Conservation (phyloP, 2,797 vertebrate species). For the Pseudochromis fuscus region DNA sequence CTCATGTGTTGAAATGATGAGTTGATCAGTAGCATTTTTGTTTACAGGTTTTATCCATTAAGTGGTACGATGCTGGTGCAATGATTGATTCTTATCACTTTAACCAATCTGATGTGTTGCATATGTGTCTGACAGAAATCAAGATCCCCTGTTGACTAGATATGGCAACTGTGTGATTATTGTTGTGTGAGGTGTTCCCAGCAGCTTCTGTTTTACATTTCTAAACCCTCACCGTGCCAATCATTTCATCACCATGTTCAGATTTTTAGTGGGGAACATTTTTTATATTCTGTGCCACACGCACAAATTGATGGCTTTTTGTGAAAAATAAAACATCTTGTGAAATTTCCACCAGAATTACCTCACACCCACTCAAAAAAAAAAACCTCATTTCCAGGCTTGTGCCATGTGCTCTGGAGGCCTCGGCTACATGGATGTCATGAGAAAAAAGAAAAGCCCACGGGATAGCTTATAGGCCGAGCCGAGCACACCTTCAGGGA, state of each 20-base stretch:
- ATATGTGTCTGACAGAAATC: slow-evolving; percentile 21
- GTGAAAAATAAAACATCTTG: slow-evolving; percentile 22
- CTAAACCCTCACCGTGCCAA: slow-evolving; percentile 29
- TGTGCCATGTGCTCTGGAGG: slow-evolving; percentile 45
- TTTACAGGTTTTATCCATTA: neutral
- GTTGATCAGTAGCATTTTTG: neutral
- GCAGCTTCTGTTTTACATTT: slow-evolving; percentile 56
- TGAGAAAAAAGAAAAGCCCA: slow-evolving; percentile 48
- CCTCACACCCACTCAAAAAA: slow-evolving; percentile 18
- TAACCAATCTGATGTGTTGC: no score
- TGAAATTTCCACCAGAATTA: slow-evolving; percentile 29
- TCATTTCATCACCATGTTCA: slow-evolving; percentile 29
- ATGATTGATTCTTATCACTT: neutral
- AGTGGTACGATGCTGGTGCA: slow-evolving; percentile 3
- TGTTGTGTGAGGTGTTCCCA: slow-evolving; percentile 48
- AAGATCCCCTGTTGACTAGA: slow-evolving; percentile 36
- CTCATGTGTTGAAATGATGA: neutral
- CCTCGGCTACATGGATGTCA: slow-evolving; percentile 53
- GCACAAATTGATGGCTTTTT: neutral
- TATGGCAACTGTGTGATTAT: slow-evolving; percentile 49
- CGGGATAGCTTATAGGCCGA: slow-evolving; percentile 68
- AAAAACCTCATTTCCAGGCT: slow-evolving; percentile 42
- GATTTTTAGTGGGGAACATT: slow-evolving; percentile 28
- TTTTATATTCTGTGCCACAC: slow-evolving; percentile 20
- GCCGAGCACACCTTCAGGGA: slow-evolving; percentile 77